phyloP scores from a whole-genome alignment of 2,888 invertebrate species.

The Lasioglossum pauxillum region DNA sequence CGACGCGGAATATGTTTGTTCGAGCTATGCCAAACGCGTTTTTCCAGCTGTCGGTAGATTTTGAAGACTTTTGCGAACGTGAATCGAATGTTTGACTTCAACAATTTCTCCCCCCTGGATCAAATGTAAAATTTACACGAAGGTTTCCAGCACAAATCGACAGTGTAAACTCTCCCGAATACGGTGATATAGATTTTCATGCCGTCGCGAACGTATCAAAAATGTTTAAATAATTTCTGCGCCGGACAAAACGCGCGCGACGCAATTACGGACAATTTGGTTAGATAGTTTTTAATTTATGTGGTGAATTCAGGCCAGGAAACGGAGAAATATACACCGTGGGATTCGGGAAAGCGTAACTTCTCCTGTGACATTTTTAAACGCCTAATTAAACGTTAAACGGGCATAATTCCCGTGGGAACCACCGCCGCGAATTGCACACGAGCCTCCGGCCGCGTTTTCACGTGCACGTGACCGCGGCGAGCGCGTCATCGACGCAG shows the following conservation, averaged over 20 bases:
- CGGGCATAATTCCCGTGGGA: neutral
- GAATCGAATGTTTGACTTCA: neutral
- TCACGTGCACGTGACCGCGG: neutral
- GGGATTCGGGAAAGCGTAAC: neutral
- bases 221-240: neutral
- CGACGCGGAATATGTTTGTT: neutral
- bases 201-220: neutral
- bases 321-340: neutral
- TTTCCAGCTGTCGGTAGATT: neutral
- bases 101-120: neutral
- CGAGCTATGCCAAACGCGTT: neutral
- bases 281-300: neutral
- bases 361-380: neutral
- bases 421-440: neutral
- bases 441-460: neutral
- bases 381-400: neutral
- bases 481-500: slow-evolving; percentile 15
- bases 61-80: neutral
- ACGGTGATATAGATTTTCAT: neutral
- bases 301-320: neutral
- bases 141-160: neutral
- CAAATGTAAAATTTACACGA: neutral
- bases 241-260: neutral
- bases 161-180: neutral
- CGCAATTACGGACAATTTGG: neutral